phyloP scores from a whole-genome alignment of 2,888 invertebrate species.

The Nymphalis polychloros region DNA sequence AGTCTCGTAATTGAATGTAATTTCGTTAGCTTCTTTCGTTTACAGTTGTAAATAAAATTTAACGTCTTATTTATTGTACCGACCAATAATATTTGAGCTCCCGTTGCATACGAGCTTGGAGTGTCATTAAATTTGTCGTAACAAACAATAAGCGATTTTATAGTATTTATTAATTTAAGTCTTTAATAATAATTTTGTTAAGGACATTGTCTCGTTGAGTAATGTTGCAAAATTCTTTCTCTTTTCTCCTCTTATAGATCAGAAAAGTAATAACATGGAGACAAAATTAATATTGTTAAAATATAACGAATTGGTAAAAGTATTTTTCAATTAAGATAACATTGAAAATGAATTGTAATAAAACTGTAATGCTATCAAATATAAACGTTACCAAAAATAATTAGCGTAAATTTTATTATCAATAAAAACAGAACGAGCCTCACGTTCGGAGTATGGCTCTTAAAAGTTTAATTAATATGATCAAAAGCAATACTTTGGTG shows the following conservation, averaged over 20 bases:
- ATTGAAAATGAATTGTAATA: not conserved
- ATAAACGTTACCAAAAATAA: slow-evolving; percentile 30
- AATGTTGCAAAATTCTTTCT: too few species aligned
- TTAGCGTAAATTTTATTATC: slow-evolving; percentile 54
- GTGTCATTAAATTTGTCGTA: slow-evolving; percentile 52
- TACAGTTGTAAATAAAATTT: slow-evolving; percentile 80
- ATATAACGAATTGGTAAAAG: not conserved
- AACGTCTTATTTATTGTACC: slow-evolving; percentile 78
- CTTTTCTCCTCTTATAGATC: too few species aligned
- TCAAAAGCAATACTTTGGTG: slow-evolving; percentile 55
- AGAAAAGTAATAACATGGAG: too few species aligned
- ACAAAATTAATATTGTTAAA: not conserved
- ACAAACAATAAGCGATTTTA: slow-evolving; percentile 44
- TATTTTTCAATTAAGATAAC: not conserved
- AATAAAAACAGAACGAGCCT: slow-evolving; percentile 54
- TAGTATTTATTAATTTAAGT: not conserved
- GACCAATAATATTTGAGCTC: slow-evolving; percentile 67
- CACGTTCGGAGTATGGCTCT: slow-evolving; percentile 45
- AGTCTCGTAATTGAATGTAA: slow-evolving; percentile 79
- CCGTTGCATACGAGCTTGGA: slow-evolving; percentile 46
- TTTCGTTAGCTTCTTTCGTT: slow-evolving; percentile 79
- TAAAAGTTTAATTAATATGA: slow-evolving; percentile 60
- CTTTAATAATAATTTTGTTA: too few species aligned
- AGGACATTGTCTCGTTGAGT: too few species aligned
- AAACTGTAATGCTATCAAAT: not conserved